These are phyloP conservation scores for Pentamera pediparva DNA, from an alignment of 53 echinoderm and acorn worm genomes.

Conservation along the genomic window DNA sequence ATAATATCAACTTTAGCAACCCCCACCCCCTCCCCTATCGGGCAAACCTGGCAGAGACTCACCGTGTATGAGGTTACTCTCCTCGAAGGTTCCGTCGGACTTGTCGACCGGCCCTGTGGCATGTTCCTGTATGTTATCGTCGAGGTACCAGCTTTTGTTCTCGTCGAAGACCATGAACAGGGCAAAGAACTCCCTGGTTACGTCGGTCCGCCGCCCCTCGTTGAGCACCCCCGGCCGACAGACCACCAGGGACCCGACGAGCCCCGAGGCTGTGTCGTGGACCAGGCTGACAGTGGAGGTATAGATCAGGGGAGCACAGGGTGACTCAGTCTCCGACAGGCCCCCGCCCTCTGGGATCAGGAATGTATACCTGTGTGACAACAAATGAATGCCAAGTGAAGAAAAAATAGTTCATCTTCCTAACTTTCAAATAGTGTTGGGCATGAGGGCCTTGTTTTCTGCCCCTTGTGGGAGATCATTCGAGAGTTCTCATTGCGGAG, in stretches of 20 bases:
- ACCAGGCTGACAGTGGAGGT: conserved; percentile 53
- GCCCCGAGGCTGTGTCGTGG: conserved; percentile 64
- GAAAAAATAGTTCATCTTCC: too few relatives aligned
- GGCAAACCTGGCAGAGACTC: too few relatives aligned
- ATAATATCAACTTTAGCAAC: too few relatives aligned
- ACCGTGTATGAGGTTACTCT: conserved; percentile 96
- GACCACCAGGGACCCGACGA: conserved; percentile 73
- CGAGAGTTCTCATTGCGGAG: too few relatives aligned
- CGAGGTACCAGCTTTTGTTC: conserved; percentile 88
- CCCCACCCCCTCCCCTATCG: too few relatives aligned
- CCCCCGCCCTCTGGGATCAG: too few relatives aligned
- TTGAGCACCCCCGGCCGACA: conserved; percentile 52
- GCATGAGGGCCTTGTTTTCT: too few relatives aligned
- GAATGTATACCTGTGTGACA: too few relatives aligned
- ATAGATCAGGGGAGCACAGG: conserved; percentile 67
- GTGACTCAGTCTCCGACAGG: conserved; percentile 49
- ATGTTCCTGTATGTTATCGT: conserved; percentile 64
- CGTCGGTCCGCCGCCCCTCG: conserved; percentile 53
- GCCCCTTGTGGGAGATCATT: too few relatives aligned
- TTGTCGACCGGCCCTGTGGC: conserved; percentile 58
- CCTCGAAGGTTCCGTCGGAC: conserved; percentile 53
- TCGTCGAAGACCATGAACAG: conserved; percentile 78
- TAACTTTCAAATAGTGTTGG: too few relatives aligned
- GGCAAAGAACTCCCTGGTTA: conserved; percentile 64
- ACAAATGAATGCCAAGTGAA: too few relatives aligned